These are phyloP conservation scores for Nycticebus coucang DNA, from an alignment of 2,113 vertebrate species.

Conservation along the genomic window DNA sequence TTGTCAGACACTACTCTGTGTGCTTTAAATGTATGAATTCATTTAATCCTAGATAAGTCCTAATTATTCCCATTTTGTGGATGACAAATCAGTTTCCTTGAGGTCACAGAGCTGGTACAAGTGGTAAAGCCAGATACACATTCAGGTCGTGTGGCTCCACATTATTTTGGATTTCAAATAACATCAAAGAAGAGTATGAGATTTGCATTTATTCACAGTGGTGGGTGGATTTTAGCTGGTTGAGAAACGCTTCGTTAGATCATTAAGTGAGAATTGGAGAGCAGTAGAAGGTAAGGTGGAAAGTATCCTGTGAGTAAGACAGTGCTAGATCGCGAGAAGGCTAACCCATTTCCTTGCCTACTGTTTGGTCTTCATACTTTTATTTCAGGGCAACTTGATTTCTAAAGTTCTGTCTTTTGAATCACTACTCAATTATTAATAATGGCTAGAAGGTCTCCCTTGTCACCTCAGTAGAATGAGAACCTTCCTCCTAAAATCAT, in stretches of 20 bases:
- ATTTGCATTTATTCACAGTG: background rate
- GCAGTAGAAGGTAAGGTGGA: background rate
- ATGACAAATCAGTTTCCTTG: background rate
- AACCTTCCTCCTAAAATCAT: background rate
- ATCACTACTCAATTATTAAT: background rate
- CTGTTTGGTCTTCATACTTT: background rate
- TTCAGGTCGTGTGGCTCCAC: background rate
- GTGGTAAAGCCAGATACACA: background rate
- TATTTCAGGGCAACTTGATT: background rate
- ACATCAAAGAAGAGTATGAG: background rate
- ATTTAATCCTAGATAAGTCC: background rate
- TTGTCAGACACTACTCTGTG: background rate
- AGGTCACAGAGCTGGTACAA: background rate
- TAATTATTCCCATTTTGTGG: background rate
- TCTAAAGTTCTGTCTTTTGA: background rate
- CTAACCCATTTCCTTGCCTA: background rate
- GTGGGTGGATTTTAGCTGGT: background rate
- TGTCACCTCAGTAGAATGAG: background rate
- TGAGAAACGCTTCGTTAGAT: background rate
- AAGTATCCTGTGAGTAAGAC: background rate
- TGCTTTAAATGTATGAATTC: background rate
- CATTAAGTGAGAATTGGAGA: background rate
- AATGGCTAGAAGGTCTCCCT: background rate
- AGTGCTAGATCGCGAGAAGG: background rate
- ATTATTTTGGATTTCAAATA: conserved; percentile 22